Percentiles rank a stretch among this genome's conserved stretches.
phyloP scores from a whole-genome alignment of 2,113 vertebrate genomes.

The Rhabdomys dilectus region DNA sequence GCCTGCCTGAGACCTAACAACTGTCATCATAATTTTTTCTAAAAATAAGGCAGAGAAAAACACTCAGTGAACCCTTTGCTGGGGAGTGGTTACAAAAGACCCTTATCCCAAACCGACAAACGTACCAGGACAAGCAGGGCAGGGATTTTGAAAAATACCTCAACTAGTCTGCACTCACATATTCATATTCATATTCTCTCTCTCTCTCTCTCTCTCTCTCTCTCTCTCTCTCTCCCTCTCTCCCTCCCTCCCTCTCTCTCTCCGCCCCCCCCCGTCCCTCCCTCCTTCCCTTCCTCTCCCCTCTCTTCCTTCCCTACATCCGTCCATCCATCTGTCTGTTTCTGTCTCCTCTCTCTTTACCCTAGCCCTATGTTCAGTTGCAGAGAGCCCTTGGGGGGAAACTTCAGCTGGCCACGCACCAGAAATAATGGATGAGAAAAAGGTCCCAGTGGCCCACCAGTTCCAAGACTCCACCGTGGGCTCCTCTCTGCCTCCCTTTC shows the following conservation, averaged over 20 bases:
- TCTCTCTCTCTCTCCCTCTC: no score
- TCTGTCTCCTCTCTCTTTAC: neutral
- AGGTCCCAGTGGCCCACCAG: neutral
- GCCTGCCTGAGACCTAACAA: slow-evolving; percentile 80
- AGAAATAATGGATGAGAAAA: slow-evolving; percentile 39
- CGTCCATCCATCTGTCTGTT: neutral
- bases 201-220: neutral
- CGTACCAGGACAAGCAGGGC: neutral
- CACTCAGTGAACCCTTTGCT: slow-evolving; percentile 46
- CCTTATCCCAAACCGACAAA: neutral
- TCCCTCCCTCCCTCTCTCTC: no score
- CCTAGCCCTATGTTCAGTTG: neutral
- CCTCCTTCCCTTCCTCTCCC: rapidly evolving
- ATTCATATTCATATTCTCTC: no score
- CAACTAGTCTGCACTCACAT: neutral
- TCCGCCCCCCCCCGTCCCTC: no score
- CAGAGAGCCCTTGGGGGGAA: neutral
- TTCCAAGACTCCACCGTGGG: neutral
- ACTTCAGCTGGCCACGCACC: neutral
- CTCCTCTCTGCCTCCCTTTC: neutral
- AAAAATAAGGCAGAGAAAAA: slow-evolving; percentile 75
- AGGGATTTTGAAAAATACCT: neutral
- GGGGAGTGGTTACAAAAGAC: slow-evolving; percentile 55
- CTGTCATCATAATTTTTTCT: slow-evolving; percentile 80
- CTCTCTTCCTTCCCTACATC: neutral